These are phyloP conservation scores for Sphyrna mokarran DNA, from an alignment of 2,113 vertebrate species.

Conservation along the genomic window DNA sequence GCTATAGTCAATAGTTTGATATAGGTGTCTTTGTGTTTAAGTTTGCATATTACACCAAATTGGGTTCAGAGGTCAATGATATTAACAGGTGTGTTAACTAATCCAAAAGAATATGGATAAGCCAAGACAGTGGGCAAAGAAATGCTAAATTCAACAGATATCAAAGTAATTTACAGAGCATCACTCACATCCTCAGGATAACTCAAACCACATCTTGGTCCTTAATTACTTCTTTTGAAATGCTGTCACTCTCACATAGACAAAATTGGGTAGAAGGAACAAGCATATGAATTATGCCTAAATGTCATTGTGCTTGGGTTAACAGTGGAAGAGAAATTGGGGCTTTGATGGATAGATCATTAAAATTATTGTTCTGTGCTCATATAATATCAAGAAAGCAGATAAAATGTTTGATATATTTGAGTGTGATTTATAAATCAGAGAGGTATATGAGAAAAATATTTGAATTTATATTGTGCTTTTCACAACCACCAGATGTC, in stretches of 20 bases:
- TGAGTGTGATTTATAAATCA: neutral
- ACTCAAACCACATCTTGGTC: neutral
- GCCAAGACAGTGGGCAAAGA: neutral
- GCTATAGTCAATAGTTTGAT: no score
- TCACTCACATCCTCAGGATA: neutral
- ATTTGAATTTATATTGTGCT: neutral
- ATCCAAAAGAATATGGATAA: neutral
- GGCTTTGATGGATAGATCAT: neutral
- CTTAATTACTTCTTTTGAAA: neutral
- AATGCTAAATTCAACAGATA: neutral
- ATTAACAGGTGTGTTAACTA: neutral
- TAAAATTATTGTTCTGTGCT: neutral
- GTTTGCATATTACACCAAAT: neutral
- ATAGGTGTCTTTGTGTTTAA: no score
- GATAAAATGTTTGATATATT: neutral
- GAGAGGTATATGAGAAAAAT: neutral
- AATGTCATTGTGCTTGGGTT: neutral
- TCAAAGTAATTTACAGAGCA: neutral
- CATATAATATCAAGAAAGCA: neutral
- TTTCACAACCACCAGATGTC: neutral
- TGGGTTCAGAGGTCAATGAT: neutral
- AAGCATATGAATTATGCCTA: neutral
- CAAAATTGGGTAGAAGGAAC: neutral
- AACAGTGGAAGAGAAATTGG: neutral
- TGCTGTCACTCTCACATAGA: neutral